Conservation (phyloP, 2,888 invertebrate genomes). For the Dolichopus griseipennis region DNA sequence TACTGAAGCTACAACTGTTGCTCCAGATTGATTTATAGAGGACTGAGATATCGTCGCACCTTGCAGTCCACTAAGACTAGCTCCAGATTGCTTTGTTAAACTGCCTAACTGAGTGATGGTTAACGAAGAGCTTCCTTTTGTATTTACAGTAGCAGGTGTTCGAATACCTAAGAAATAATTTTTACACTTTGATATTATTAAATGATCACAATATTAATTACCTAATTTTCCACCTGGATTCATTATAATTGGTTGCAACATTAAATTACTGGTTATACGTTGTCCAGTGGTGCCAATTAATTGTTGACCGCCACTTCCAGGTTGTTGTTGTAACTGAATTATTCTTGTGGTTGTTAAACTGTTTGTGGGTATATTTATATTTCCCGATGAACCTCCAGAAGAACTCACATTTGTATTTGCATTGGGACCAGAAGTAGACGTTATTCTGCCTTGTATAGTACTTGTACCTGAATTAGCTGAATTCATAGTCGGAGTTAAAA, state of each 20-base stretch:
- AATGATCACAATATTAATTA: conserved; percentile 23
- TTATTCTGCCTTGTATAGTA: conserved; percentile 7
- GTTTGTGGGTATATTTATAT: conserved; percentile 32
- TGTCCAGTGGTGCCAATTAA: conserved; percentile 38
- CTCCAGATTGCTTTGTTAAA: conserved; percentile 26
- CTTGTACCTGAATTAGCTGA: conserved; percentile 24
- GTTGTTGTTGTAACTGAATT: conserved; percentile 40
- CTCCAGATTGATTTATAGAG: conserved; percentile 2
- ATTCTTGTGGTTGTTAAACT: conserved; percentile 38
- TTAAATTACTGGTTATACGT: conserved; percentile 38
- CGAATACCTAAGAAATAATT: conserved; percentile 30
- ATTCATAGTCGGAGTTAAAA: conserved; percentile 30
- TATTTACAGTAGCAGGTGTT: conserved; percentile 39
- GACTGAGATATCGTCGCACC: conserved; percentile 21
- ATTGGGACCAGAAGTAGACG: conserved; percentile 21
- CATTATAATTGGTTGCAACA: conserved; percentile 42
- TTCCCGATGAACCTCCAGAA: conserved; percentile 28
- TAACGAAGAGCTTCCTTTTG: conserved; percentile 41
- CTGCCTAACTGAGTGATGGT: conserved; percentile 42
- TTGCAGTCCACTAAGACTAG: conserved; percentile 20
- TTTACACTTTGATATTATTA: not conserved
- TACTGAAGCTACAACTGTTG: conserved; percentile 14
- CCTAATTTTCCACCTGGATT: conserved; percentile 38
- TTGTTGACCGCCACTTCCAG: conserved; percentile 33
- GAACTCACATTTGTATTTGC: conserved; percentile 24